Evolutionary conservation across 2,888 invertebrate species (phyloP).

Genomic region (Eudasyphora cyanicolor): DNA sequence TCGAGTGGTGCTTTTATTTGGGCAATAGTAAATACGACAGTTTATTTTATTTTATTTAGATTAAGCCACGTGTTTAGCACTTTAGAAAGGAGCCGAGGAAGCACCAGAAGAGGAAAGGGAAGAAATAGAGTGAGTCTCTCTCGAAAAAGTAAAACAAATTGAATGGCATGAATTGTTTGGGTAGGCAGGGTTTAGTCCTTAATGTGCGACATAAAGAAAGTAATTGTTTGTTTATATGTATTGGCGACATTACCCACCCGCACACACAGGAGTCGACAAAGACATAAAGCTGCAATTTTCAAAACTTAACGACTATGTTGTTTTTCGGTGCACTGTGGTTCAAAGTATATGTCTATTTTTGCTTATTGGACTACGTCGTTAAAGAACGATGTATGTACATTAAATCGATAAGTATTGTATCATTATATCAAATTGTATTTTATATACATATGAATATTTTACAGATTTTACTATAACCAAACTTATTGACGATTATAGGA

Average conservation of each 20-base stretch:
- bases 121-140: too few species aligned
- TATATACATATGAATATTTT: too few species aligned
- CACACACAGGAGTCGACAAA: neutral
- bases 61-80: neutral
- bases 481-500: too few species aligned
- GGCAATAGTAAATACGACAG: neutral
- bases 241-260: neutral
- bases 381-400: too few species aligned
- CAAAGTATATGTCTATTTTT: too few species aligned
- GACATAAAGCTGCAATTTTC: neutral
- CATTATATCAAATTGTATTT: too few species aligned
- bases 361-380: too few species aligned
- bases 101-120: neutral
- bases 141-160: too few species aligned
- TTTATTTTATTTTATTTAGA: slow-evolving; percentile 26
- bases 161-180: neutral
- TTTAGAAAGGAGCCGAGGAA: neutral
- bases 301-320: neutral
- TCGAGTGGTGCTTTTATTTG: neutral
- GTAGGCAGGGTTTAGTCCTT: neutral
- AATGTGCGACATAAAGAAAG: neutral
- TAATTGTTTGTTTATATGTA: slow-evolving; percentile 5
- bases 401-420: too few species aligned
- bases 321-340: too few species aligned
- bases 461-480: too few species aligned